Evolutionary conservation across 2,888 invertebrate species (phyloP), one percentile per base, ranked within the genome.

Genomic region (Coelinius sp.): DNA sequence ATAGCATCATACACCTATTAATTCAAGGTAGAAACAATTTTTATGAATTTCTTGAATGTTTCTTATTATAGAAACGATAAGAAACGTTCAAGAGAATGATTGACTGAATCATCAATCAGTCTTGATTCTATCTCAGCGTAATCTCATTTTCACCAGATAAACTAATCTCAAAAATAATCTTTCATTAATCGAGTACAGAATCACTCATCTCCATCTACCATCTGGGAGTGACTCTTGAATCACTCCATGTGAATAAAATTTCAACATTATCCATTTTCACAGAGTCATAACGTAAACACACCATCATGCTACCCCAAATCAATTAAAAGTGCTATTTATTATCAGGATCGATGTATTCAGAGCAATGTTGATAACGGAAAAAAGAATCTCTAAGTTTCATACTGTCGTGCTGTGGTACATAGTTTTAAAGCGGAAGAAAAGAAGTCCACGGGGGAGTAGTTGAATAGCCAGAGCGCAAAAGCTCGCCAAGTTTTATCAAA

Each of bases 1-100:
- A 80, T 81, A 2, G 87, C 86, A n/a, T 85, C 82, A 72, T 88
- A 89, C 12, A 83, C 85, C 88, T 88, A 70, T 12, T n/a, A 35
- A 59, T n/a, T 24, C 27, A 27, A 31, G 8, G n/a, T 17, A 31
- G 14, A 31, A 20, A 46, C 10, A 20, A 44, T n/a, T n/a, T 5
- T n/a, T 44, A 44, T n/a, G 2, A 44, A n/a, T 44, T 14, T 3
- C 62, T 8, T 6, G 1, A 17, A 17, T 38, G 22, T 14, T 20
- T 63, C 31, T 20, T 8, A 38, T 20, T 25, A 24, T 22, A n/a
- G 8, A 59, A 59, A 59, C 59, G 59, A 59, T 38, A n/a, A n/a
- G n/a, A 22, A 63, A 31, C 31, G 8, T 31, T 31, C 31, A 31
- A 31, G 31, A 31, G 8, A 8, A n/a, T n/a, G n/a, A n/a, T n/a